Evolutionary conservation across 2,113 vertebrate genomes (phyloP).

Genomic region (Tupaia chinensis): DNA sequence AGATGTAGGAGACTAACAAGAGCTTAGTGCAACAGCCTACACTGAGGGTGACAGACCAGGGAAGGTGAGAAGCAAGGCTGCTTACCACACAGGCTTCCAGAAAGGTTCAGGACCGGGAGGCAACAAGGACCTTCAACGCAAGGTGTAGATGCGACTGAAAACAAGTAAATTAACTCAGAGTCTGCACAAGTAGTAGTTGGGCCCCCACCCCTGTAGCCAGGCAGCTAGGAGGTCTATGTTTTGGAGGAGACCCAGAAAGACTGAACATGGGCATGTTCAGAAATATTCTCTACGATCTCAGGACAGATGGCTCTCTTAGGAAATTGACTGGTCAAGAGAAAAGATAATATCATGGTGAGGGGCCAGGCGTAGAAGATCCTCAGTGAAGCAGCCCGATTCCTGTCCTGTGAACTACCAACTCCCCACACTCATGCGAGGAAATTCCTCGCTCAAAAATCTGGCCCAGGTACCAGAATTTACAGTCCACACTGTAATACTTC

Average conservation of each 20-base stretch:
- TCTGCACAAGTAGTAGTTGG: neutral
- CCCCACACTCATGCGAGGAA: neutral
- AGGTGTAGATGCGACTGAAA: fast-evolving
- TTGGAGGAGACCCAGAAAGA: neutral
- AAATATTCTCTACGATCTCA: neutral
- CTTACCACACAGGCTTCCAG: neutral
- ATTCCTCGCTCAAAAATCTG: neutral
- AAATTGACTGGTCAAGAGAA: neutral
- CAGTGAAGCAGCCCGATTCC: neutral
- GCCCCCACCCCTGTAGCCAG: neutral
- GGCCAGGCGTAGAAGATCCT: too few species aligned
- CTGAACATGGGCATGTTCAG: neutral
- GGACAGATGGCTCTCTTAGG: neutral
- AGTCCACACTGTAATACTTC: neutral
- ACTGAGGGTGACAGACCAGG: fast-evolving
- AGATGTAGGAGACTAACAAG: neutral
- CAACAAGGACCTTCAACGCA: neutral
- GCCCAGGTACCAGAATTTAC: neutral
- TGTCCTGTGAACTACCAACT: neutral
- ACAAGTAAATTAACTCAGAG: neutral
- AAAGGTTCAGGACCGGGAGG: neutral
- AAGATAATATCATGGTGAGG: neutral
- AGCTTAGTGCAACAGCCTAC: fast-evolving
- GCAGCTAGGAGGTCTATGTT: neutral
- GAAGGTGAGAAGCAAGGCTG: neutral